These are phyloP conservation scores for Ispidina picta DNA, from an alignment of 2,797 vertebrate genomes.

Conservation along the genomic window DNA sequence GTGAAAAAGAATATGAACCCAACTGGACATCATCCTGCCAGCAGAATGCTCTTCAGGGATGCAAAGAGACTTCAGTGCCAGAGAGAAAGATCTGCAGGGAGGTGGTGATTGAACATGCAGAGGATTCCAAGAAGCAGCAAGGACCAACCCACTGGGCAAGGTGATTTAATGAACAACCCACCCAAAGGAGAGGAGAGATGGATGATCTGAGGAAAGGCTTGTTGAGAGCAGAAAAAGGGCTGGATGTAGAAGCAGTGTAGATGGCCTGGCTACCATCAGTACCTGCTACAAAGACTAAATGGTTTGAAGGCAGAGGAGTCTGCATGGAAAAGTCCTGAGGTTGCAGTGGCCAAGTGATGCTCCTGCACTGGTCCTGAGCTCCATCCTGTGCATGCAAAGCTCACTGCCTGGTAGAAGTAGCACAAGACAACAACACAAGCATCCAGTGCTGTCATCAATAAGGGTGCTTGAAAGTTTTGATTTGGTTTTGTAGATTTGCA, in stretches of 20 bases:
- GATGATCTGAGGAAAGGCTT: not conserved
- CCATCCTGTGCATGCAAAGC: not conserved
- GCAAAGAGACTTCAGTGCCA: not conserved
- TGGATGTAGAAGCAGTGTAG: not conserved
- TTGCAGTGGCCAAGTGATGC: not conserved
- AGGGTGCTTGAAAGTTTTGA: not conserved
- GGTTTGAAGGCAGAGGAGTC: not conserved
- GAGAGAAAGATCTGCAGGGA: not conserved
- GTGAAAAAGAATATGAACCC: not conserved
- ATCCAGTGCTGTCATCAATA: not conserved
- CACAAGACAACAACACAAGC: fast-evolving
- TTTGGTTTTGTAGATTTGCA: not conserved
- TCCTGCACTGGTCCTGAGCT: not conserved
- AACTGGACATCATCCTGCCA: not conserved
- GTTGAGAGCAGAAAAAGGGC: not conserved
- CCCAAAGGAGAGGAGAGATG: not conserved
- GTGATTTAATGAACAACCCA: not conserved
- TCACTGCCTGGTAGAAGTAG: not conserved
- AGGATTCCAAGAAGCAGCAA: not conserved
- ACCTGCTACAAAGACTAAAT: not conserved
- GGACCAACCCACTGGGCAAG: not conserved
- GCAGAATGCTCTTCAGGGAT: not conserved
- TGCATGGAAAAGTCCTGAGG: not conserved
- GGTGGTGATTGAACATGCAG: not conserved
- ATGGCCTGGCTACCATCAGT: not conserved